A percentile compares a stretch with the other conserved stretches of the same genome.
Conservation (phyloP, 1,140 invertebrate genomes). For the Babylonia areolata region DNA sequence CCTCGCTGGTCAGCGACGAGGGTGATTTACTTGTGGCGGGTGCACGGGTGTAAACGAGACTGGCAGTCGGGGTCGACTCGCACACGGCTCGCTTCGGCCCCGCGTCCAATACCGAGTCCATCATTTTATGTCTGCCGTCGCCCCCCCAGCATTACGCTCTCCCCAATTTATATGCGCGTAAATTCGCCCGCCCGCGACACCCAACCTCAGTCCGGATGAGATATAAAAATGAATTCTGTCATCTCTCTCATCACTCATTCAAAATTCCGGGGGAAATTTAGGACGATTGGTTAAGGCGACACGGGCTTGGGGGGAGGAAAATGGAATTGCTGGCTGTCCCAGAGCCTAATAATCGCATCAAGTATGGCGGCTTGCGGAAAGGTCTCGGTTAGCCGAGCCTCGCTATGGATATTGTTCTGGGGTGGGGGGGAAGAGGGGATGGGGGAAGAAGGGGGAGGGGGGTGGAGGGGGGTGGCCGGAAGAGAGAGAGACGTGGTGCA, state of each 20-base stretch:
- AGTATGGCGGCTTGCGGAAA: slow-evolving; percentile 12
- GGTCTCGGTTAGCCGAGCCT: slow-evolving; percentile 24
- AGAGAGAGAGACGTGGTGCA: neutral
- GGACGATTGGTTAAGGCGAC: slow-evolving; percentile 41
- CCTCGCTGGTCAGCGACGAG: neutral
- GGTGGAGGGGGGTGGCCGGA: neutral
- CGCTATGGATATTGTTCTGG: slow-evolving; percentile 13
- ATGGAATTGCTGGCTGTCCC: slow-evolving; percentile 35
- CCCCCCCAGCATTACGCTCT: slow-evolving; percentile 22
- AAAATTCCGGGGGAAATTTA: slow-evolving; percentile 39
- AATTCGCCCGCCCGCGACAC: slow-evolving; percentile 37
- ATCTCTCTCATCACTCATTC: slow-evolving; percentile 38
- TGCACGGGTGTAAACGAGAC: slow-evolving; percentile 22
- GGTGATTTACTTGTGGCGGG: slow-evolving; percentile 27
- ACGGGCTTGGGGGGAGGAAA: slow-evolving; percentile 23
- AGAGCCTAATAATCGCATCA: slow-evolving; percentile 38
- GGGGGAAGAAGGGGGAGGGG: too few relatives aligned
- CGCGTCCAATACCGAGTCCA: slow-evolving; percentile 25
- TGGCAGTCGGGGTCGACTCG: slow-evolving; percentile 22
- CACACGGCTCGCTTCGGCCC: slow-evolving; percentile 24
- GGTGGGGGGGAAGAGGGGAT: too few relatives aligned
- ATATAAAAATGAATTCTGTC: slow-evolving; percentile 44
- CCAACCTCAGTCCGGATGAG: slow-evolving; percentile 29
- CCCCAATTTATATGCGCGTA: slow-evolving; percentile 38
- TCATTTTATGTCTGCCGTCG: slow-evolving; percentile 31